phyloP scores from a whole-genome alignment of 1,140 invertebrate species.

The Bombus difficillimus region DNA sequence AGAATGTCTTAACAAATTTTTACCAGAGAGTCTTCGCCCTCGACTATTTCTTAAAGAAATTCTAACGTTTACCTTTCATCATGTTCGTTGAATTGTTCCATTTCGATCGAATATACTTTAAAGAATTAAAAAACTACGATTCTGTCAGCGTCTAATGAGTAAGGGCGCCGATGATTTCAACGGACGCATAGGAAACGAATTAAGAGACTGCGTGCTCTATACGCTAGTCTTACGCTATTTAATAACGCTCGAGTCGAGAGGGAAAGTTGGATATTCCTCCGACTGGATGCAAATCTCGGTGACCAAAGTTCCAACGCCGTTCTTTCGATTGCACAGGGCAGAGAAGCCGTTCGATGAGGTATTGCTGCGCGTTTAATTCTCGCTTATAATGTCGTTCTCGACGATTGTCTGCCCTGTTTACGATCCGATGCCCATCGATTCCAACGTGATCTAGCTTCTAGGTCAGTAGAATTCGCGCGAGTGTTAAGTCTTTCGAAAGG shows the following conservation, averaged over 20 bases:
- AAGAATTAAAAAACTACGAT: not conserved
- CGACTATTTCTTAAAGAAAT: not conserved
- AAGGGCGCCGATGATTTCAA: not conserved
- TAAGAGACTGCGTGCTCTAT: not conserved
- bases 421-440: conserved; percentile 51
- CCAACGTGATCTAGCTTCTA: conserved; percentile 30
- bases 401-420: conserved; percentile 6
- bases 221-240: not conserved
- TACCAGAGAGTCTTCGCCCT: not conserved
- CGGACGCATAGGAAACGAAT: not conserved
- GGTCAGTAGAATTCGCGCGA: conserved; percentile 30
- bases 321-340: conserved; percentile 21
- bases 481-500: conserved; percentile 38
- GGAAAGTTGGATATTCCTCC: not conserved
- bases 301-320: not conserved
- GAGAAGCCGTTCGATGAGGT: conserved; percentile 11
- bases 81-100: not conserved
- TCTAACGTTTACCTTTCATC: not conserved
- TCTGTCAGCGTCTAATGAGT: not conserved
- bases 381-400: not conserved
- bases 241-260: not conserved
- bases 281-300: not conserved
- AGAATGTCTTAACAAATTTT: not conserved
- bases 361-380: not conserved
- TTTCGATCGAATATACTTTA: not conserved